Conservation (phyloP, 1,140 invertebrate genomes). For the Bombyx mori region ASM3026992v2 NC_085114.1:7091501-7092000, state of each 20-base stretch:
- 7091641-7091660: constrained; percentile 17
- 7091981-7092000: too few relatives aligned
- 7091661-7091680: constrained; percentile 19
- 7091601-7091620: constrained; percentile 11
- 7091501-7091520: too few relatives aligned
- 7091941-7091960: too few relatives aligned
- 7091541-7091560: too few relatives aligned
- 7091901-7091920: too few relatives aligned
- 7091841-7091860: neutral
- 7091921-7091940: too few relatives aligned
- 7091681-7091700: constrained; percentile 27
- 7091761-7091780: neutral
- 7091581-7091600: too few relatives aligned
- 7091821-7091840: neutral
- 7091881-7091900: too few relatives aligned
- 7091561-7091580: too few relatives aligned
- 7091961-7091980: too few relatives aligned
- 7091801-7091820: neutral
- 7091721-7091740: neutral
- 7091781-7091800: neutral
- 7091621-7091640: neutral
- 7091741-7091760: too few relatives aligned
- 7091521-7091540: too few relatives aligned
- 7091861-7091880: neutral
- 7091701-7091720: constrained; percentile 16